These are phyloP conservation scores for Rapana venosa DNA, from an alignment of 2,888 invertebrate genomes.

Conservation along the genomic window DNA sequence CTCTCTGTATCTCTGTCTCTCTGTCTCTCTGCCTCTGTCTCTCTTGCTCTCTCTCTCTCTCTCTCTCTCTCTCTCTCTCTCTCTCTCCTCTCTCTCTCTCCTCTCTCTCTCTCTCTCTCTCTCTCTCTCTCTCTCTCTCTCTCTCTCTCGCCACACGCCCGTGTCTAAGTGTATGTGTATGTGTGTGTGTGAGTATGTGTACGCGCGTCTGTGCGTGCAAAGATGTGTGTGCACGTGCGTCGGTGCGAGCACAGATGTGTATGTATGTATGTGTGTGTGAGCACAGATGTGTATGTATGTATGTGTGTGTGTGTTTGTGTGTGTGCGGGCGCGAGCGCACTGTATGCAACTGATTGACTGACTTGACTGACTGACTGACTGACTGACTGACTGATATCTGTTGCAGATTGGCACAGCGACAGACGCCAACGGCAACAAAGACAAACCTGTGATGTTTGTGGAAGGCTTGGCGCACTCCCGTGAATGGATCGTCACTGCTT, in stretches of 20 bases:
- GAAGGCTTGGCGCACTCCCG: conserved; percentile 48
- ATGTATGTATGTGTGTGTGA: too few species aligned
- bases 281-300: not conserved
- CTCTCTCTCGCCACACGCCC: too few species aligned
- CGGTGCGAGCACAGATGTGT: too few species aligned
- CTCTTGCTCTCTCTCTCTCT: too few species aligned
- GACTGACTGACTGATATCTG: not conserved
- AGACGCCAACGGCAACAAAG: not conserved
- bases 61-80: too few species aligned
- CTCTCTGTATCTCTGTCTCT: too few species aligned
- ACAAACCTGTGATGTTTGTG: conserved; percentile 46
- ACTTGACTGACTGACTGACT: not conserved
- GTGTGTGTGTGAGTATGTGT: not conserved
- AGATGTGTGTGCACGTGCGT: too few species aligned
- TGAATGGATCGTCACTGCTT: conserved; percentile 49
- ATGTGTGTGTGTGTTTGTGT: not conserved
- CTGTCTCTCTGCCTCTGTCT: too few species aligned
- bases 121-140: too few species aligned
- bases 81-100: too few species aligned
- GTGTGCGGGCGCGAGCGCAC: too few species aligned
- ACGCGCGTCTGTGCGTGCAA: not conserved
- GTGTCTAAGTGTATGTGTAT: not conserved
- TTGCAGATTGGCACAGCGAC: not conserved
- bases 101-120: too few species aligned
- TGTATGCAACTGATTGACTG: not conserved